Evolutionary conservation across 1,140 invertebrate species (phyloP), one percentile per base, ranked within the genome.

Genomic region (Drosophila lowei): DNA sequence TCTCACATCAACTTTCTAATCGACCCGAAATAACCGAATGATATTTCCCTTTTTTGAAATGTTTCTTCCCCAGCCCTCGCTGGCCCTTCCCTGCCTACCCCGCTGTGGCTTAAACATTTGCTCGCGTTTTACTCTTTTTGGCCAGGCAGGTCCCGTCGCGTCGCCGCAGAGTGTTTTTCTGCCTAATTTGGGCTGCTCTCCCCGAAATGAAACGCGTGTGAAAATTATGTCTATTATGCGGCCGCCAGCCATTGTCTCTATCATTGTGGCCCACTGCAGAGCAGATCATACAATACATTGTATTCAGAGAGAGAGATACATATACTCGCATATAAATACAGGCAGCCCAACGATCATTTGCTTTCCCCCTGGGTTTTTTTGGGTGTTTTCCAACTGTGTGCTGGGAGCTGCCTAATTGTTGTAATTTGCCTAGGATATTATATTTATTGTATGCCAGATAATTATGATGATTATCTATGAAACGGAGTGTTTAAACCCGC

Each of bases 401-500:
- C 46, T 46, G 61, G 44, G 54, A 74, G 67, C 61, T 65, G 60
- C 63, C 70, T 88, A 88, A 88, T 88, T 88, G 83, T 89, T 88
- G 84, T 88, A 88, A 88, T 88, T 88, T 88, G 78, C 52, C 63
- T 65, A 79, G 78, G 78, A 79, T 81, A 81, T 75, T 88, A 76
- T 88, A 88, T 88, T 88, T 88, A 86, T 86, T 83, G 83, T 88
- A 68, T 75, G 74, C 74, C 67, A 65, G 84, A 83, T 86, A 86
- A 88, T 86, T 88, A 86, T 83, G 83, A 86, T 88, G 84, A 83
- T 88, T 88, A 86, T 88, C 83, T 86, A 73, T 74, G 74, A 86
- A 86, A 83, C 79, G 74, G 83, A 62, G 60, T 83, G 66, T 81
- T 78, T 79, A 79, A 81, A 78, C 65, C 54, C 70, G 43, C 57